Conservation (phyloP, 2,113 vertebrate species). For the Myotis lucifugus region DNA sequence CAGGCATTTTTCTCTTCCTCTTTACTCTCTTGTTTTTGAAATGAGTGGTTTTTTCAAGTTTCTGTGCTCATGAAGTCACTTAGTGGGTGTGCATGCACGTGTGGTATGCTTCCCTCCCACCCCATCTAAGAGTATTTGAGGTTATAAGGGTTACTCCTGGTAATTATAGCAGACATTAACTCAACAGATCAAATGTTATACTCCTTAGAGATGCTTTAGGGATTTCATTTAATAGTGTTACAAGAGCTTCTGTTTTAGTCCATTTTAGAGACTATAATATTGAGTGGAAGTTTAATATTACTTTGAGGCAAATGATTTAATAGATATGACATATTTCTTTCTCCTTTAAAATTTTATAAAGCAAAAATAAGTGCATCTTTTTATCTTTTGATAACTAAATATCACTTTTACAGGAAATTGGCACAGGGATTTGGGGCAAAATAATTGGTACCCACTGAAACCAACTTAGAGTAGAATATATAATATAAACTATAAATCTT, state of each 20-base stretch:
- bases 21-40: background rate
- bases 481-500: slow-evolving; percentile 40
- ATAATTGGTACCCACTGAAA: slow-evolving; percentile 35
- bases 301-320: slow-evolving; percentile 46
- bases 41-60: slow-evolving; percentile 4
- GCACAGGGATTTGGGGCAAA: slow-evolving; percentile 5
- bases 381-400: slow-evolving; percentile 24
- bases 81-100: background rate
- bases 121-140: background rate
- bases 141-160: background rate
- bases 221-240: slow-evolving; percentile 42
- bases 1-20: background rate
- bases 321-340: slow-evolving; percentile 15
- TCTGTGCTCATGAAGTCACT: background rate
- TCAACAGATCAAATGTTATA: background rate
- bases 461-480: slow-evolving; percentile 22
- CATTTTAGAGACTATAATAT: slow-evolving; percentile 5
- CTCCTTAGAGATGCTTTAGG: background rate
- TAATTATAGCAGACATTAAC: background rate
- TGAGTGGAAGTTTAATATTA: slow-evolving; percentile 36
- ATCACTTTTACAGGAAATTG: slow-evolving; percentile 11
- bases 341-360: slow-evolving; percentile 10
- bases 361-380: background rate
- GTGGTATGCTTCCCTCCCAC: background rate
- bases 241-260: slow-evolving; percentile 35